These are phyloP conservation scores for Triops cancriformis DNA, from an alignment of 1,140 invertebrate genomes.

Conservation along the genomic window DNA sequence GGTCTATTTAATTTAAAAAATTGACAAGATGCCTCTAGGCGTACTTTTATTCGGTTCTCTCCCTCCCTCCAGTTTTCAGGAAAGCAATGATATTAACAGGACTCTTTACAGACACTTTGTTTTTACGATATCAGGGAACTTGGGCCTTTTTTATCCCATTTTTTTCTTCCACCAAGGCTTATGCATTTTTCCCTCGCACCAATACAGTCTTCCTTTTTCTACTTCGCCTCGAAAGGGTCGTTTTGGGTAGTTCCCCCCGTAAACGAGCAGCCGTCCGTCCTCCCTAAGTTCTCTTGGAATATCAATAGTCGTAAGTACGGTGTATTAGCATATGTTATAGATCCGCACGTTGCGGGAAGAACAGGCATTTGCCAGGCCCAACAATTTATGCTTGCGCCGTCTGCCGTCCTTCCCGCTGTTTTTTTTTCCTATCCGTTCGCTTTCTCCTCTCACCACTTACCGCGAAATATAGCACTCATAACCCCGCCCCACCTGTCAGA, in stretches of 20 bases:
- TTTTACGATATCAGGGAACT: background rate
- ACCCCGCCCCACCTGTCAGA: conserved; percentile 7
- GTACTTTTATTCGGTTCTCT: no score
- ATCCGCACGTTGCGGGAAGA: background rate
- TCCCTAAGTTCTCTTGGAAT: conserved; percentile 9
- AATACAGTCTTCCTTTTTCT: background rate
- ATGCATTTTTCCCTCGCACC: background rate
- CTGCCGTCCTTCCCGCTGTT: background rate
- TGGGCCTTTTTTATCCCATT: background rate
- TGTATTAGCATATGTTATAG: conserved; percentile 11
- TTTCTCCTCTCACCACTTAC: background rate
- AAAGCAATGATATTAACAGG: no score
- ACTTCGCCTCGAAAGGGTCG: background rate
- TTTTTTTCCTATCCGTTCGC: background rate
- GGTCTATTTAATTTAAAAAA: no score
- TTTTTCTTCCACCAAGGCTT: background rate
- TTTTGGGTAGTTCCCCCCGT: conserved; percentile 1
- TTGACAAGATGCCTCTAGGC: no score
- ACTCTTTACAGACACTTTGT: no score
- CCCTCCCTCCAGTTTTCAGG: no score
- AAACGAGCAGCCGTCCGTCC: conserved; percentile 3
- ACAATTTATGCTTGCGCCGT: background rate
- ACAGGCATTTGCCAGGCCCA: background rate
- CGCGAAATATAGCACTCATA: background rate
- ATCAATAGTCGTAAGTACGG: conserved; percentile 10